Evolutionary conservation across 1,140 invertebrate species (phyloP).

Genomic region (Megalopta genalis): DNA sequence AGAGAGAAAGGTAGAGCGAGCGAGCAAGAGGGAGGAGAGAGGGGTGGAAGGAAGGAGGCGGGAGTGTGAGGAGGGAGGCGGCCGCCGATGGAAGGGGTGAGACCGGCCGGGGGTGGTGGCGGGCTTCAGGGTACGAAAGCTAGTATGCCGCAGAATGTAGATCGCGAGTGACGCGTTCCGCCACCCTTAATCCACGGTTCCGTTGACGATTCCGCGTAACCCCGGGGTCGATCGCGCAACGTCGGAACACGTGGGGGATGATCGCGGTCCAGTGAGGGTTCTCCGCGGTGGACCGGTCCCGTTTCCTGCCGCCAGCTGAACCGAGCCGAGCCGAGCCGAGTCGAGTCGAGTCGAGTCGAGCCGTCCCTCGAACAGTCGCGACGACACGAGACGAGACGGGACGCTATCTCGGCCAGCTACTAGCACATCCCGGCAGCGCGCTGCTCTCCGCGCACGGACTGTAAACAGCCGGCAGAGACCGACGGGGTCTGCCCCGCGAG

Average conservation of each 20-base stretch:
- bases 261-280: conserved; percentile 20
- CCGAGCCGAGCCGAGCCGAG: too few species aligned
- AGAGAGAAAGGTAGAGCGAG: background rate
- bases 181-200: conserved; percentile 42
- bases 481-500: background rate
- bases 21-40: background rate
- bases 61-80: background rate
- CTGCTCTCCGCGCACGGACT: conserved; percentile 18
- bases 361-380: too few species aligned
- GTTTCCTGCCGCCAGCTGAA: too few species aligned
- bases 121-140: conserved; percentile 69
- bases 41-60: conserved; percentile 18
- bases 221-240: conserved; percentile 22
- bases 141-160: conserved; percentile 77
- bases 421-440: too few species aligned
- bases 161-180: conserved; percentile 72
- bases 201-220: conserved; percentile 24
- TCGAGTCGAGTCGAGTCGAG: too few species aligned
- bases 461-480: conserved; percentile 50
- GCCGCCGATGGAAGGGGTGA: conserved; percentile 20
- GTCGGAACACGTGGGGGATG: conserved; percentile 51
- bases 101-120: conserved; percentile 43
- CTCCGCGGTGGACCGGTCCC: background rate
- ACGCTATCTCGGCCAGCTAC: too few species aligned
- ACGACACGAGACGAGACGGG: too few species aligned